Conservation (phyloP, 23 tunicate species). For the Botrylloides violaceus region DNA sequence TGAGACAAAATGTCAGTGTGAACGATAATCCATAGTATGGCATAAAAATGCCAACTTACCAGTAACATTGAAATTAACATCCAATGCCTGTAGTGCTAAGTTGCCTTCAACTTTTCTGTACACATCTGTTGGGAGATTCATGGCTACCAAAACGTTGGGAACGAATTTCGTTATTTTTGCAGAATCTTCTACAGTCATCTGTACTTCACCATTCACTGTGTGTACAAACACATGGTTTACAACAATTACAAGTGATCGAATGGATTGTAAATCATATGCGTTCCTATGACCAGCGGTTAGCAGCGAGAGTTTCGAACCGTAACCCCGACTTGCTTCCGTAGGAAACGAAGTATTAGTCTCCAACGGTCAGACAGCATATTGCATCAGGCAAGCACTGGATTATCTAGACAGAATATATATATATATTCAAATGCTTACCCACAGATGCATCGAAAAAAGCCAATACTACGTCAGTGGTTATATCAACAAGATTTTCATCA, state of each 20-base stretch:
- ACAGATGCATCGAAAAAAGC: neutral
- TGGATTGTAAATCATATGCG: too few relatives aligned
- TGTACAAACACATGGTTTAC: too few relatives aligned
- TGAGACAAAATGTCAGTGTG: neutral
- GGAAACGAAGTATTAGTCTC: too few relatives aligned
- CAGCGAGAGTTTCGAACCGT: too few relatives aligned
- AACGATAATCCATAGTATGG: too few relatives aligned
- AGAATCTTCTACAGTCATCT: neutral
- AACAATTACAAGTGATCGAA: too few relatives aligned
- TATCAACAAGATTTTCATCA: neutral
- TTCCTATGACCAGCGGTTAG: too few relatives aligned
- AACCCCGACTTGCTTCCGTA: too few relatives aligned
- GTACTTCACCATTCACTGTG: neutral
- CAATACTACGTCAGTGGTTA: neutral
- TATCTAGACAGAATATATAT: too few relatives aligned
- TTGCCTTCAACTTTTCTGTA: neutral
- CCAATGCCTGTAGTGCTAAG: neutral
- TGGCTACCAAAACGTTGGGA: neutral
- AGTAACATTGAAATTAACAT: neutral
- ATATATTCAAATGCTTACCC: neutral
- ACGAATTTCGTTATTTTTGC: conserved; percentile 13
- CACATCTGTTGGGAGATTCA: neutral
- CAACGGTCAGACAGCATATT: too few relatives aligned
- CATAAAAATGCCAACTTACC: too few relatives aligned
- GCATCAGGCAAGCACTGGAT: too few relatives aligned